Base-by-base conservation (phyloP, 2,888 invertebrate genomes). In the Sphaerophoria rueppellii region DNA sequence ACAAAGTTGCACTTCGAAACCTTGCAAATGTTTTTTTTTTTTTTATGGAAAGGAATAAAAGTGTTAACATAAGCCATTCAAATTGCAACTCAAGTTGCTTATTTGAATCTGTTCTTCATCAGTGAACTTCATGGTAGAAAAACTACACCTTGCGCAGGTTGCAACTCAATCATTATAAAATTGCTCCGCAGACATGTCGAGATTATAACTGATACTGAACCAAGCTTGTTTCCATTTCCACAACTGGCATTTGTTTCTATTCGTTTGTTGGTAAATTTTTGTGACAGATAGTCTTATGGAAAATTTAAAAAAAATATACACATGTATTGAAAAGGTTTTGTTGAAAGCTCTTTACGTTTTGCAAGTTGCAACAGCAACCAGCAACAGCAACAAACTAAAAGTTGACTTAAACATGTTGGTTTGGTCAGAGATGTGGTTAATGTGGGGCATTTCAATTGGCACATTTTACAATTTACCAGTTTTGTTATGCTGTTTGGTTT, bases 371-470 rank as follows among this genome's bases (percentile, higher is more conserved):
- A 50, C 32, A 48, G 63, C 50, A 34, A 4, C 35, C 11, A 16
- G 34, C 48, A 48, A 34, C 11, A 16, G 34, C 48, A 48, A 34
- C 43, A 16, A 9, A 63, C 24, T 65, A 12, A 12, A 34, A 63
- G 16, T 54, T 72, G 61, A 32, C 34, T 71, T 61, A 61, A 50
- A 73, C 63, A 61, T 32, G 61, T 73, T 63, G 60, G 72, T 40
- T 54, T 60, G 32, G 60, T 52, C 32, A 34, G 58, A 37, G 37
- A 43, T 63, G 63, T 48, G 46, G 61, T 63, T 14, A 40, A 72
- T 73, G 63, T 55, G 73, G 54, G 73, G 6, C 73, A 73, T 55
- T 63, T 61, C 43, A 63, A 43, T 63, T 73, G 73, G 54, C 73
- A 61, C 46, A 63, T 52, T 73, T 54, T 24, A 24, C 24, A 24